Evolutionary conservation across 2,797 vertebrate genomes (phyloP), one percentile per base, ranked within the genome.

Genomic region (Galagoides demidoff): DNA sequence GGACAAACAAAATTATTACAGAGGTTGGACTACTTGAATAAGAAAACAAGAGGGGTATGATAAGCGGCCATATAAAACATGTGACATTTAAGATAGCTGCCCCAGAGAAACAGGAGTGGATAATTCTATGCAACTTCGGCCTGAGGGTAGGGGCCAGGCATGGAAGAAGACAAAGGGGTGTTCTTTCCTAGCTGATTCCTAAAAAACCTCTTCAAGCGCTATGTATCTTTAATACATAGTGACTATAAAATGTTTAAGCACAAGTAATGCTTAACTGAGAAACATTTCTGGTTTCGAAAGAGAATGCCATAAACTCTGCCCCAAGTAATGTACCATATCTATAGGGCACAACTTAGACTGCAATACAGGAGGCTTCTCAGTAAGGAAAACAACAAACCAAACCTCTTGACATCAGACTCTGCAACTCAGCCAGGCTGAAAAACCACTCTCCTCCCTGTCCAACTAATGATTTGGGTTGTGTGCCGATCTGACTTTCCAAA

Each of bases 241-340:
- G 57, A 82, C 45, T 92, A 13, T 68, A 63, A 89, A 95, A 73
- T 29, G 39, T 64, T 43, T 85, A 89, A 88, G 76, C 73, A 70
- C 7, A 25, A 92, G 49, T 22, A 70, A 71, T 3, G 49, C 66
- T 77, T 86, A 92, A 66, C 91, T 37, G 85, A 86, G 84, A 86
- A 79, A 59, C 89, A 90, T 81, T 95, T 68, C 94, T 90, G 83
- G 63, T 85, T 91, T 91, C 17, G n/a, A 94, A 92, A 84, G 25
- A 96, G 66, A 89, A 85, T 77, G 13, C 95, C 89, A 90, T 61
- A 96, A 90, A 90, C 22, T n/a, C 39, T 64, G 59, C 68, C 89
- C 86, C 84, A 84, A 70, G 43, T 59, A 68, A 64, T 76, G 43
- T 16, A 23, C 73, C 27, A 25, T 45, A 31, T 59, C 89, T 89